Conservation (phyloP, 2,113 vertebrate genomes). For the Pseudorhombus dupliciocellatus region DNA sequence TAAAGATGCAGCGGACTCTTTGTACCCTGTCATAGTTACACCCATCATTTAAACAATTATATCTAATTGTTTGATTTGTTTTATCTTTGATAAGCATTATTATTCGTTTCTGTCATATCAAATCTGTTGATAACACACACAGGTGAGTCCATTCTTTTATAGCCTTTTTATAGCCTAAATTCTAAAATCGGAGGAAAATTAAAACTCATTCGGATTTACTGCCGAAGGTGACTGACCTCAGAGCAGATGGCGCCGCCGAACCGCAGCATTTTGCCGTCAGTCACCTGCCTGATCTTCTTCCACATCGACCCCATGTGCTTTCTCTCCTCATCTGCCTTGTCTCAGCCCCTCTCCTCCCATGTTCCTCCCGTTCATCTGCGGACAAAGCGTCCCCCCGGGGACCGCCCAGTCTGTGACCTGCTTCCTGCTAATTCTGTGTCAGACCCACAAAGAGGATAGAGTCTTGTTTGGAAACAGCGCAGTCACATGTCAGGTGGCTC, state of each 20-base stretch:
- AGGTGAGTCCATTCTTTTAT: no score
- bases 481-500: conserved; percentile 35
- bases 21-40: neutral
- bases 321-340: conserved; percentile 24
- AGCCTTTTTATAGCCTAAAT: no score
- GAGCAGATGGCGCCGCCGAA: conserved; percentile 10
- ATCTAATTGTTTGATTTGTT: neutral
- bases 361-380: neutral
- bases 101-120: no score
- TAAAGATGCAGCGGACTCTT: neutral
- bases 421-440: conserved; percentile 47
- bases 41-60: neutral
- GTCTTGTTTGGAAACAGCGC: conserved; percentile 49
- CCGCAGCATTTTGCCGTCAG: conserved; percentile 44
- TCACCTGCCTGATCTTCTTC: conserved; percentile 61
- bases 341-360: neutral
- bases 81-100: no score
- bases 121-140: no score
- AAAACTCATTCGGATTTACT: no score
- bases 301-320: conserved; percentile 53
- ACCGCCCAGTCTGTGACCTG: neutral
- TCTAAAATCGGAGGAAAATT: no score
- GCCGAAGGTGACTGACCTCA: conserved; percentile 49
- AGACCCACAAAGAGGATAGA: conserved; percentile 66
- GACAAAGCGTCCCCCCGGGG: neutral